Percentiles rank a stretch among this genome's conserved stretches.
phyloP scores from a whole-genome alignment of 2,113 vertebrate genomes.

The Bombycilla garrulus region DNA sequence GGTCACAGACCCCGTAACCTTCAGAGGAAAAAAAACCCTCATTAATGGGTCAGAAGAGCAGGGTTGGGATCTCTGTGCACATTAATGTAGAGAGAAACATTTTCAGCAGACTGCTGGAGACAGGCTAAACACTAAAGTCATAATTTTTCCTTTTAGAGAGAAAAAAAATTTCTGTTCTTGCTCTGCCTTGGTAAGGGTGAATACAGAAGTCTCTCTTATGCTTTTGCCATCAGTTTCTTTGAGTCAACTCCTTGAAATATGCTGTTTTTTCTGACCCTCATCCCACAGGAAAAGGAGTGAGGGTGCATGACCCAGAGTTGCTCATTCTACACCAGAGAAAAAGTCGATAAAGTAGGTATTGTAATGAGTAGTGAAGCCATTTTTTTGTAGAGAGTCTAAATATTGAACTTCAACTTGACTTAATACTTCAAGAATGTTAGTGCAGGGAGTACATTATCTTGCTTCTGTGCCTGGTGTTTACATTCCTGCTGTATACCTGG shows the following conservation, averaged over 20 bases:
- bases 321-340: neutral
- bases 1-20: neutral
- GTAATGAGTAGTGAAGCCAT: accelerated
- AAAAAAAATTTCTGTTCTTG: neutral
- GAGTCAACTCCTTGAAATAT: neutral
- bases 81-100: neutral
- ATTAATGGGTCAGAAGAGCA: neutral
- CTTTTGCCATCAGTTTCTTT: neutral
- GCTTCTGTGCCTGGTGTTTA: neutral
- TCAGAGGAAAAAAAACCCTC: neutral
- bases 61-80: accelerated
- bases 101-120: neutral
- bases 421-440: neutral
- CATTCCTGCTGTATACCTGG: neutral
- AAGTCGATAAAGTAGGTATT: neutral
- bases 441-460: neutral
- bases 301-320: accelerated
- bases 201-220: neutral
- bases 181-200: neutral
- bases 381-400: neutral
- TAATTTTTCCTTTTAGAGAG: too few species aligned
- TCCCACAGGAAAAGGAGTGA: neutral
- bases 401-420: neutral
- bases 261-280: neutral
- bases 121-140: neutral